Conservation (phyloP, 2,797 vertebrate species). For the Chelidonichthys spinosus region DNA sequence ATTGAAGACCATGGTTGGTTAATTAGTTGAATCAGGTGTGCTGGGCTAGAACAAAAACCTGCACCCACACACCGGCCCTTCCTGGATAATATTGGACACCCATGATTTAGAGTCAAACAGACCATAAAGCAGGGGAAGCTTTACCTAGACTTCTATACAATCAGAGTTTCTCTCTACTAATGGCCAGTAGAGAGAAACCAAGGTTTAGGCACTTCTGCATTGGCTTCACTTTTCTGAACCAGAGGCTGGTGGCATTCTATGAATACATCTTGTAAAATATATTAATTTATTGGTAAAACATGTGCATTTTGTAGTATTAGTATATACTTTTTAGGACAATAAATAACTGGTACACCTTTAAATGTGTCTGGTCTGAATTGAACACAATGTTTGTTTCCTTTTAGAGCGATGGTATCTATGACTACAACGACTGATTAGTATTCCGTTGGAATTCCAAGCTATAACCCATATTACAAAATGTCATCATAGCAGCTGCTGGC, state of each 20-base stretch:
- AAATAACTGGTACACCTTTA: background rate
- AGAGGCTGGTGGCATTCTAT: background rate
- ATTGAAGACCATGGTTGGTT: no score
- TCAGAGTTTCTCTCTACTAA: no score
- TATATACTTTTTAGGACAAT: background rate
- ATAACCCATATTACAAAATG: constrained; percentile 8
- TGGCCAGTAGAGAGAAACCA: no score
- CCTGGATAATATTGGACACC: no score
- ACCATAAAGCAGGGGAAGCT: no score
- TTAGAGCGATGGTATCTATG: background rate
- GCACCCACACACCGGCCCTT: no score
- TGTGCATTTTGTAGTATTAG: background rate
- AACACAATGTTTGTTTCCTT: background rate
- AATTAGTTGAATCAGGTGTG: no score
- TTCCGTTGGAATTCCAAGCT: background rate
- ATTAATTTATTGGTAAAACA: background rate
- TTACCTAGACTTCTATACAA: no score
- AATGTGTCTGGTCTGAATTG: constrained; percentile 9
- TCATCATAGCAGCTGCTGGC: constrained; percentile 15
- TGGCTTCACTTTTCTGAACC: no score
- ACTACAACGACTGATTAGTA: constrained; percentile 8
- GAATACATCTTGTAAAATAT: background rate
- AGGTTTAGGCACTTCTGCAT: no score
- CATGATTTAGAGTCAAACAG: no score
- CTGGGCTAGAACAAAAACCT: no score